Base-by-base conservation (phyloP, 2,888 invertebrate species). In the Tetragnatha montana region DNA sequence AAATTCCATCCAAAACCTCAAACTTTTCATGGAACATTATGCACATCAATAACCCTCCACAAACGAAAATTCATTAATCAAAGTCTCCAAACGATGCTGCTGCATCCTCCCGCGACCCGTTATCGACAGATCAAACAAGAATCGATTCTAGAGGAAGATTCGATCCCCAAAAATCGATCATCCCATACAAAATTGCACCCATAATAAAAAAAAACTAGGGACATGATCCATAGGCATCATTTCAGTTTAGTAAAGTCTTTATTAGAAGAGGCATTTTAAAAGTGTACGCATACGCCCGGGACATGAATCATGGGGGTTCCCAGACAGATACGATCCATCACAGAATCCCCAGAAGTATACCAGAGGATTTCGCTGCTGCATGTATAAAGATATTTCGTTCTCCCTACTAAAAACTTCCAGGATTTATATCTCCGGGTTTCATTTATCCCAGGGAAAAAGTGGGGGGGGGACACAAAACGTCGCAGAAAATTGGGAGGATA, bases 231-330 rank as follows among this genome's bases (percentile, higher is more conserved):
- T 86, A 22, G 60, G 89, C 85, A 78, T 85, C 85, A 81, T 81
- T 85, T 78, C 85, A 51, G 50, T 89, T 85, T 81, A 35, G 81
- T n/a, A 76, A 85, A 81, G 89, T 89, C 89, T 89, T 89, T 89
- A 89, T 89, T 89, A 89, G 70, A 81, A 70, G 74, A 89, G 81
- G 85, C 89, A 89, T 85, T 86, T 89, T 89, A 85, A 89, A 85
- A 89, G 81, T 89, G 75, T 70, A 71, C 82, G 21, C 47, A 80
- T 19, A 68, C 60, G 47, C 75, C 51, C 7, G 51, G 8, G 76
- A 75, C 69, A 89, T 89, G 89, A 89, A 89, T 89, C 89, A 89
- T 89, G 80, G 21, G 47, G 35, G 47, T 1, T 35, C 35, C 35
- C 17, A 85, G 85, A 85, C 80, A 76, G 19, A 51, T 8, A 22